phyloP scores from a whole-genome alignment of 2,797 vertebrate species.

The Pachyuromys duprasi region DNA sequence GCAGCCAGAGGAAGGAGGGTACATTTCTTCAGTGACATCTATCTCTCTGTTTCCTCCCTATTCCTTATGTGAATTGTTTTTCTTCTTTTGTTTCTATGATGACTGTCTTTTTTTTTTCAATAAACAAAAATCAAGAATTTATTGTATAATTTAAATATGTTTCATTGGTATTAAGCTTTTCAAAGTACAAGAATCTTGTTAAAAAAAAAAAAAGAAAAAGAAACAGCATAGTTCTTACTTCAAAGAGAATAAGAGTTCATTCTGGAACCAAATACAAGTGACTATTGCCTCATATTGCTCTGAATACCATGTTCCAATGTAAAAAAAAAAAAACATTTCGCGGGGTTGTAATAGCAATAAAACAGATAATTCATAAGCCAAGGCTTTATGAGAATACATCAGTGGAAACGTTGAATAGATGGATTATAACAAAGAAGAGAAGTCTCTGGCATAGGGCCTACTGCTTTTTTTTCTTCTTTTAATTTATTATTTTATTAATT shows the following conservation, averaged over 20 bases:
- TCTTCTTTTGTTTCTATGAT: constrained; percentile 30
- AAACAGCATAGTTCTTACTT: background rate
- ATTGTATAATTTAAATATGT: background rate
- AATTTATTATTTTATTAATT: too few species aligned
- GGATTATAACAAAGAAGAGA: too few species aligned
- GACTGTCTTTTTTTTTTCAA: background rate
- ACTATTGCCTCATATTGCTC: background rate
- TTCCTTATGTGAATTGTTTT: constrained; percentile 6
- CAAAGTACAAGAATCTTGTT: background rate
- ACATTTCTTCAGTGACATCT: background rate
- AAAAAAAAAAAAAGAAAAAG: too few species aligned
- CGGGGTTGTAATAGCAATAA: background rate
- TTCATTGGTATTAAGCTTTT: background rate
- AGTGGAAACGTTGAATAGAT: background rate
- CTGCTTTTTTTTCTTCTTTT: too few species aligned
- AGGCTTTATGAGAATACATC: background rate
- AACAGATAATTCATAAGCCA: background rate
- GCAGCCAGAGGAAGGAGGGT: background rate
- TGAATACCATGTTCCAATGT: background rate
- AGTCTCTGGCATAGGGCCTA: background rate
- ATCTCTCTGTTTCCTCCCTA: background rate
- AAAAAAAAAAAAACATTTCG: background rate
- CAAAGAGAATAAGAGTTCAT: background rate
- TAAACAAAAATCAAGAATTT: background rate
- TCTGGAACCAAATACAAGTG: background rate